Percentiles rank a stretch among this genome's conserved stretches.
Evolutionary conservation across 2,888 invertebrate species (phyloP).

Genomic region (Philhelius pedissequus): DNA sequence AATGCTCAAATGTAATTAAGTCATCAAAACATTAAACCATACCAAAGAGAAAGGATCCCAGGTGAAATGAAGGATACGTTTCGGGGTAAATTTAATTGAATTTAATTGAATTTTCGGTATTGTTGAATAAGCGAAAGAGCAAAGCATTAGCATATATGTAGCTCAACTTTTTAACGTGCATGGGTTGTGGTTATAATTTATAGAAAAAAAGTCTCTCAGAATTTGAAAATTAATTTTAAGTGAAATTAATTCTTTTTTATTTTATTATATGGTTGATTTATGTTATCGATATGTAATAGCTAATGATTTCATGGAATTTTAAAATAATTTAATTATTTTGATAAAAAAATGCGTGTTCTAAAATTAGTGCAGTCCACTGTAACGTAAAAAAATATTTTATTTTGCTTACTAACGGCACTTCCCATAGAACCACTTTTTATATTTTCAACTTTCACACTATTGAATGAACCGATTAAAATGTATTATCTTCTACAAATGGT

Average conservation of each 20-base stretch:
- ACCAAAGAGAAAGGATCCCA: background rate
- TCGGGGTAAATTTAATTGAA: conserved; percentile 6
- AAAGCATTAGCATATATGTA: too few relatives aligned
- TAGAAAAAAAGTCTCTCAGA: background rate
- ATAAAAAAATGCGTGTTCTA: too few relatives aligned
- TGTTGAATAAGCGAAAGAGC: background rate
- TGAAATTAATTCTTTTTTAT: background rate
- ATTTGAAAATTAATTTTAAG: background rate
- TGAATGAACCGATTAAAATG: too few relatives aligned
- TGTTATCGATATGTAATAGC: background rate
- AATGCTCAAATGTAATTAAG: conserved; percentile 44
- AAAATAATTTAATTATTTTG: too few relatives aligned
- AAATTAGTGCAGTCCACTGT: too few relatives aligned
- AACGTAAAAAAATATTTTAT: too few relatives aligned
- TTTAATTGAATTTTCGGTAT: conserved; percentile 25
- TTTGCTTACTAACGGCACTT: too few relatives aligned
- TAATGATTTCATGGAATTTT: too few relatives aligned
- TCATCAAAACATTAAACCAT: conserved; percentile 7
- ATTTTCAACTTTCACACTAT: too few relatives aligned
- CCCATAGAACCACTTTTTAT: too few relatives aligned
- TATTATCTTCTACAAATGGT: too few relatives aligned
- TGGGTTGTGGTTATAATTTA: background rate
- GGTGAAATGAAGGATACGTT: conserved; percentile 27
- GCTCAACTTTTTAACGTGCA: too few relatives aligned
- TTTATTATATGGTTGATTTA: background rate